Conservation (phyloP, 1,140 invertebrate species). For the Diorhabda carinulata region DNA sequence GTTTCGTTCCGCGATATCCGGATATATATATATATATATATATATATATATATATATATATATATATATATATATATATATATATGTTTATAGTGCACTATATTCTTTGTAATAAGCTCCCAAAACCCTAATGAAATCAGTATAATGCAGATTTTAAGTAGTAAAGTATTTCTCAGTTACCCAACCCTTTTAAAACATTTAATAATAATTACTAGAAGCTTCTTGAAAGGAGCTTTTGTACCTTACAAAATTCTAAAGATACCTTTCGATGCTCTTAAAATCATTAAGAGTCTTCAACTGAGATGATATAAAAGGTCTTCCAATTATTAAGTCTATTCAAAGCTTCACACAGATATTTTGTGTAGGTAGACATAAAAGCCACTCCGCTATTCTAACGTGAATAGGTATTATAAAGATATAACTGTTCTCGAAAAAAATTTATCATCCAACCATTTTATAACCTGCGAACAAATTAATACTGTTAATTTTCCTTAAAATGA, state of each 20-base stretch:
- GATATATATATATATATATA: slow-evolving; percentile 2
- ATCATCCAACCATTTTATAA: no score
- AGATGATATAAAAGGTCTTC: not conserved
- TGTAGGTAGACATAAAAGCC: not conserved
- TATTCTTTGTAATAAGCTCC: not conserved
- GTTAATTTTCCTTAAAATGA: no score
- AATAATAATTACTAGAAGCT: not conserved
- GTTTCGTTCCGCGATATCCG: no score
- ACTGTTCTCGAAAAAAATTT: no score
- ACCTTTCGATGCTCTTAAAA: not conserved
- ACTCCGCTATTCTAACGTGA: no score
- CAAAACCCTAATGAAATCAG: not conserved
- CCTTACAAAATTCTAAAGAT: not conserved
- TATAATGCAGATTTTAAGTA: not conserved
- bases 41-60: slow-evolving; percentile 3
- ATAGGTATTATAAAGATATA: no score
- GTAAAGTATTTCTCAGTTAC: not conserved
- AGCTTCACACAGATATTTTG: not conserved
- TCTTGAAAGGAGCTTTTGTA: not conserved
- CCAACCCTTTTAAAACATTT: not conserved
- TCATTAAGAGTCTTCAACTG: not conserved
- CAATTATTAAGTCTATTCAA: slow-evolving; percentile 1
- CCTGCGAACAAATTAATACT: no score
- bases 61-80: not conserved
- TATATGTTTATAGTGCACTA: not conserved